Percentiles rank a stretch among this genome's conserved stretches.
Evolutionary conservation across 2,113 vertebrate species (phyloP).

Genomic region (Alaudala cheleensis): DNA sequence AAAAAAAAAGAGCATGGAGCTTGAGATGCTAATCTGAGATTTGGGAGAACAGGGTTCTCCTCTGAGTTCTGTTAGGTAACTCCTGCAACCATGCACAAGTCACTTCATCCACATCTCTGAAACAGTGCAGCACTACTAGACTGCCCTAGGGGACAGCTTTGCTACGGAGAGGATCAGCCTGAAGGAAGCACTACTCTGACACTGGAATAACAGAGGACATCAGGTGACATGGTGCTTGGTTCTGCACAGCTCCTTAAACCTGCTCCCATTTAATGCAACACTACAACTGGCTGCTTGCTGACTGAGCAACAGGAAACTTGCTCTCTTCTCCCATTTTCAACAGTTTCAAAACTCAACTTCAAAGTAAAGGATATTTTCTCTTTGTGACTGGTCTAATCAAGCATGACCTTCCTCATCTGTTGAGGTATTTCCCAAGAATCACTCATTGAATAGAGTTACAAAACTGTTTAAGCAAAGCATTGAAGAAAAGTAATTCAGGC

Average conservation of each 20-base stretch:
- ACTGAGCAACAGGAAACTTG: not conserved
- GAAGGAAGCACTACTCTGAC: not conserved
- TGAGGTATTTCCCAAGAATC: not conserved
- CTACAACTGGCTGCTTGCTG: not conserved
- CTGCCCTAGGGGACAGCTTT: not conserved
- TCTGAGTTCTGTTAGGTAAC: not conserved
- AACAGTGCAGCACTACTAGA: not conserved
- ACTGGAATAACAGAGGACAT: not conserved
- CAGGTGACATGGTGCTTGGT: not conserved
- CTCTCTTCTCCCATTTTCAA: not conserved
- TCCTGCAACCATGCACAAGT: not conserved
- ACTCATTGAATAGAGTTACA: not conserved
- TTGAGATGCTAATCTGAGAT: not conserved
- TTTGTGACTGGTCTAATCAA: not conserved
- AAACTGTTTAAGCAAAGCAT: not conserved
- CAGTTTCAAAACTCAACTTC: not conserved
- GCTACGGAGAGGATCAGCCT: not conserved
- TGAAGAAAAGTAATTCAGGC: not conserved
- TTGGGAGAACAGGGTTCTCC: not conserved
- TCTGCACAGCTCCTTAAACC: not conserved
- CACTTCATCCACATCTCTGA: not conserved
- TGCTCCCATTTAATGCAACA: not conserved
- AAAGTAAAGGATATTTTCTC: not conserved
- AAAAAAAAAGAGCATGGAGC: not conserved
- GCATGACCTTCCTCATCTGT: not conserved